A percentile compares a stretch with the other conserved stretches of the same genome.
phyloP scores from a whole-genome alignment of 1,140 invertebrate species.

The Leguminivora glycinivorella region DNA sequence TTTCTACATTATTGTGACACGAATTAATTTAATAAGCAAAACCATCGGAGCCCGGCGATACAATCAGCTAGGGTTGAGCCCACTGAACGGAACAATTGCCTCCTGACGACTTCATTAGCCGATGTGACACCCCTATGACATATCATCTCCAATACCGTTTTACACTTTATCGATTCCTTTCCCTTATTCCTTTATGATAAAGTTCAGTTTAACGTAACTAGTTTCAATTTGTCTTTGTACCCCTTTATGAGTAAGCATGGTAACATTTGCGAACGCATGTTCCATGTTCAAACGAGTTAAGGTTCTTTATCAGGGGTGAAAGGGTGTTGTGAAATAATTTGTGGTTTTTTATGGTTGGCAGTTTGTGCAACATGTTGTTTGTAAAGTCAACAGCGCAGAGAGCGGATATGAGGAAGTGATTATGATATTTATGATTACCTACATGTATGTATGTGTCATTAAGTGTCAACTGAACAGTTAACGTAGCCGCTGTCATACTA shows the following conservation, averaged over 20 bases:
- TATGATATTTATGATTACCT: neutral
- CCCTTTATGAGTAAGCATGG: neutral
- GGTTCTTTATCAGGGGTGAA: neutral
- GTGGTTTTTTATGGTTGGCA: conserved; percentile 6
- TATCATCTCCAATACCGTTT: neutral
- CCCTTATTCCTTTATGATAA: neutral
- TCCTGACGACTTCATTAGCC: neutral
- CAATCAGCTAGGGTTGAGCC: conserved; percentile 1
- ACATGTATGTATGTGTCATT: no score
- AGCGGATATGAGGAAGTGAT: conserved; percentile 9
- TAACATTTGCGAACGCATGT: neutral
- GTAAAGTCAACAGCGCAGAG: neutral
- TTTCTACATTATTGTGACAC: neutral
- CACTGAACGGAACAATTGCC: conserved; percentile 11
- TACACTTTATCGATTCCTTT: neutral
- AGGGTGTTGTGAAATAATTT: neutral
- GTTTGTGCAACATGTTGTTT: neutral
- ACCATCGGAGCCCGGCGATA: neutral
- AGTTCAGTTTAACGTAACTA: neutral
- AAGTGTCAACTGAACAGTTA: no score
- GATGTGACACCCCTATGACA: conserved; percentile 10
- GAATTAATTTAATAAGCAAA: conserved; percentile 1
- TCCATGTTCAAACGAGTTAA: neutral
- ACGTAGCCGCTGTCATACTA: no score
- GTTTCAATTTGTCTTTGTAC: neutral